Percentiles rank a stretch among this genome's conserved stretches.
Evolutionary conservation across 2,113 vertebrate genomes (phyloP).

Genomic region (Petaurus breviceps): DNA sequence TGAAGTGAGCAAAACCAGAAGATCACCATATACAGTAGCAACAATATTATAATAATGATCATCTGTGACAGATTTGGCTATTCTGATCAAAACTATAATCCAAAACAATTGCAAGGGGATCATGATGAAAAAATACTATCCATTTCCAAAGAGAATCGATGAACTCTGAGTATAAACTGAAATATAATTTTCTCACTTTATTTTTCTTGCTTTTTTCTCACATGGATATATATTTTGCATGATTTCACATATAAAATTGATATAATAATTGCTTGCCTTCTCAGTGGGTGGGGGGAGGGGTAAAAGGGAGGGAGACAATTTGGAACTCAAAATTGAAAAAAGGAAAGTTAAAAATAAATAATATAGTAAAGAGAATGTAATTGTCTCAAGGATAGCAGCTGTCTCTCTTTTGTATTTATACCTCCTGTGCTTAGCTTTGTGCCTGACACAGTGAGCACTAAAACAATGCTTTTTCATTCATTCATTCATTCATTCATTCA

Average conservation of each 20-base stretch:
- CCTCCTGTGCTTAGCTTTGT: neutral
- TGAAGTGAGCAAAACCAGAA: neutral
- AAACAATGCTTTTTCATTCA: neutral
- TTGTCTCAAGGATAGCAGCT: neutral
- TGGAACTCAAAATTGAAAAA: neutral
- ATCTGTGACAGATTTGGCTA: neutral
- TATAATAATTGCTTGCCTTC: neutral
- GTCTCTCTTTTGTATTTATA: neutral
- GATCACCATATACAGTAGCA: neutral
- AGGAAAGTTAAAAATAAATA: neutral
- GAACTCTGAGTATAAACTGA: neutral
- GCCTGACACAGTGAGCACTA: neutral
- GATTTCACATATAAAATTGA: neutral
- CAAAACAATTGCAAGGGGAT: neutral
- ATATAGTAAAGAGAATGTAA: neutral
- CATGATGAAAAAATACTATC: neutral
- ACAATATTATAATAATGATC: neutral
- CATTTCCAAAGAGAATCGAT: neutral
- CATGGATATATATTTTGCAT: neutral
- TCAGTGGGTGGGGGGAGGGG: neutral
- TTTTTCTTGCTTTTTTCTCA: neutral
- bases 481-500: neutral
- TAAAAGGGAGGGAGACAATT: neutral
- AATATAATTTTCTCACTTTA: neutral
- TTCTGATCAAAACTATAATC: neutral